Percentiles rank a stretch among this genome's conserved stretches.
phyloP scores from a whole-genome alignment of 2,113 vertebrate genomes.

The Toxostoma redivivum region DNA sequence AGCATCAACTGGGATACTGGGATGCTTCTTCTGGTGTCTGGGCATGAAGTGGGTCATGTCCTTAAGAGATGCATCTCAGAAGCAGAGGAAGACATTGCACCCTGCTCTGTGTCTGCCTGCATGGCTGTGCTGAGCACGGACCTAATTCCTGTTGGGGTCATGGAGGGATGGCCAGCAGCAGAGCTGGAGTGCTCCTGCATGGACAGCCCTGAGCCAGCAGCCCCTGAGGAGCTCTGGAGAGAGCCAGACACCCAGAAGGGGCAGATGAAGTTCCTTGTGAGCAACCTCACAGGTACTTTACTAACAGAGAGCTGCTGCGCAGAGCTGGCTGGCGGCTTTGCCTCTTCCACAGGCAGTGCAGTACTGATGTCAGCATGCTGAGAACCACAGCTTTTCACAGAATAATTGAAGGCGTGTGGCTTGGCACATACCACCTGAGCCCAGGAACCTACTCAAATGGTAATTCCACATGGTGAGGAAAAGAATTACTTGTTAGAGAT shows the following conservation, averaged over 20 bases:
- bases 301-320: too few relatives aligned
- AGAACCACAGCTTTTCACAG: not conserved
- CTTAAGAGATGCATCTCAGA: not conserved
- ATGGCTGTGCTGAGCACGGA: not conserved
- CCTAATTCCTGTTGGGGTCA: not conserved
- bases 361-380: not conserved
- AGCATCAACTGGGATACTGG: not conserved
- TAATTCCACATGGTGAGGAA: not conserved
- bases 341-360: not conserved
- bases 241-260: rapidly evolving
- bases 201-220: not conserved
- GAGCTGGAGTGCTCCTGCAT: not conserved
- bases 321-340: not conserved
- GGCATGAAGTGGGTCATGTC: rapidly evolving
- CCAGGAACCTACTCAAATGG: not conserved
- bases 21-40: not conserved
- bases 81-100: not conserved
- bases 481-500: not conserved
- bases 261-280: not conserved
- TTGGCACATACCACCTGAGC: rapidly evolving
- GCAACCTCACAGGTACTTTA: not conserved
- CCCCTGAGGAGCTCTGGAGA: not conserved
- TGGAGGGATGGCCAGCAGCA: not conserved
- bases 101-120: not conserved
- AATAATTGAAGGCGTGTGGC: not conserved